Evolutionary conservation across 2,113 vertebrate genomes (phyloP), one percentile per base, ranked within the genome.

Genomic region (Muntiacus muntjak): DNA sequence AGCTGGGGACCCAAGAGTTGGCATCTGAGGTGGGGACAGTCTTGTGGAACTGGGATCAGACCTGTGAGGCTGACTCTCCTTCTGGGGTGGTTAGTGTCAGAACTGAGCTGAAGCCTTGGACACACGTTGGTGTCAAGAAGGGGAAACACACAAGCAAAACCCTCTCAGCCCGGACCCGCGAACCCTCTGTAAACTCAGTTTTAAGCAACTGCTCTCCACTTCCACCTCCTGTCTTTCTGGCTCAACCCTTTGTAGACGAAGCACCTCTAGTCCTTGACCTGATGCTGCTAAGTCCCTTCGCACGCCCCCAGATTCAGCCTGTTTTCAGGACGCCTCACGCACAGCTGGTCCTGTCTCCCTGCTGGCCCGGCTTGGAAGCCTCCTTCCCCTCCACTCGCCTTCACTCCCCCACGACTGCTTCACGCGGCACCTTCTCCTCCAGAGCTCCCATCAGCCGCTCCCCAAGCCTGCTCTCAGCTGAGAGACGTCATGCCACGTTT

Each of bases 301-400:
- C 17, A 23, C 1, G 19, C 17, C 67, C n/a, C 10, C 1, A 0
- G 67, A 74, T 74, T n/a, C 67, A 74, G 9, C 67, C 36, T 40
- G 1, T 74, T 40, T 40, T 40, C 67, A 40, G 17, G 8, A 74
- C 1, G 2, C n/a, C n/a, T n/a, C 33, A 67, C 0, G 21, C 33
- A 67, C 64, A 67, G 14, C 33, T 5, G 6, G 33, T 67, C 64
- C 33, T 74, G 17, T 17, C 36, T 74, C 10, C n/a, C 36, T 19
- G 21, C 4, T 4, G n/a, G n/a, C 67, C n/a, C 19, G 17, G n/a
- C 36, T 74, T 40, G 4, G 67, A 40, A 2, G 9, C 67, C 19
- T 2, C 19, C 9, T 23, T 40, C 36, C 36, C 36, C 19, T 60
- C 58, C 12, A 0, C 26, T 28, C 1, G 3, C 58, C 58, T 60